Conservation (phyloP, 2,113 vertebrate genomes). For the Xiphophorus hellerii region DNA sequence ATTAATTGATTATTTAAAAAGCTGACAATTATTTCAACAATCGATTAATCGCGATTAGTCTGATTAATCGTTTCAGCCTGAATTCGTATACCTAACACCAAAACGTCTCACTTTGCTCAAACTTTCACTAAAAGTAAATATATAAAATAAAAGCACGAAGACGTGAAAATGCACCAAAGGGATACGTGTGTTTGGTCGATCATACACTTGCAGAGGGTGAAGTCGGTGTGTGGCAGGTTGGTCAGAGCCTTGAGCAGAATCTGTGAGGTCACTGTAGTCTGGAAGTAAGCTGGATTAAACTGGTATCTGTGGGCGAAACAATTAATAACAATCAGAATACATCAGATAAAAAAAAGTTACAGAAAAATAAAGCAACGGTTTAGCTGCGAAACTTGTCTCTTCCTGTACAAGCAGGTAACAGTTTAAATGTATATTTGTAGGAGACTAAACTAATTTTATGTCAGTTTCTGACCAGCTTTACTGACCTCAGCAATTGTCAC, state of each 20-base stretch:
- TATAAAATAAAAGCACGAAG: not conserved
- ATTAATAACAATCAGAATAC: too few relatives aligned
- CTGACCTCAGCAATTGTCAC: too few relatives aligned
- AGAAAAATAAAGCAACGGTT: not conserved
- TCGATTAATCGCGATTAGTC: too few relatives aligned
- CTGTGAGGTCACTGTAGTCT: constrained; percentile 90
- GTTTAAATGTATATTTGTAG: too few relatives aligned
- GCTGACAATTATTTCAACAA: too few relatives aligned
- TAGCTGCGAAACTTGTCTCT: not conserved
- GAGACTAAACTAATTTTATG: too few relatives aligned
- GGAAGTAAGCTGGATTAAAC: constrained; percentile 96
- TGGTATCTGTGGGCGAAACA: constrained; percentile 84
- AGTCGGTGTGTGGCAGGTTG: constrained; percentile 95
- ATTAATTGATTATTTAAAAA: too few relatives aligned
- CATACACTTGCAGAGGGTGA: constrained; percentile 97
- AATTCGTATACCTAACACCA: too few relatives aligned
- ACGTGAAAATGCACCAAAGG: constrained; percentile 64
- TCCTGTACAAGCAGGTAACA: not conserved
- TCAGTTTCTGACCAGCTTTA: too few relatives aligned
- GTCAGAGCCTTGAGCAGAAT: constrained; percentile 96
- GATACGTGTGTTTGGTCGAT: constrained; percentile 96
- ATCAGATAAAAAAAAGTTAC: too few relatives aligned
- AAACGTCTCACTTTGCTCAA: too few relatives aligned
- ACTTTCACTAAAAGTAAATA: not conserved
- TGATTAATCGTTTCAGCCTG: too few relatives aligned